phyloP scores from a whole-genome alignment of 92 coral and sea anemone species.

The Heliopora coerulea region DNA sequence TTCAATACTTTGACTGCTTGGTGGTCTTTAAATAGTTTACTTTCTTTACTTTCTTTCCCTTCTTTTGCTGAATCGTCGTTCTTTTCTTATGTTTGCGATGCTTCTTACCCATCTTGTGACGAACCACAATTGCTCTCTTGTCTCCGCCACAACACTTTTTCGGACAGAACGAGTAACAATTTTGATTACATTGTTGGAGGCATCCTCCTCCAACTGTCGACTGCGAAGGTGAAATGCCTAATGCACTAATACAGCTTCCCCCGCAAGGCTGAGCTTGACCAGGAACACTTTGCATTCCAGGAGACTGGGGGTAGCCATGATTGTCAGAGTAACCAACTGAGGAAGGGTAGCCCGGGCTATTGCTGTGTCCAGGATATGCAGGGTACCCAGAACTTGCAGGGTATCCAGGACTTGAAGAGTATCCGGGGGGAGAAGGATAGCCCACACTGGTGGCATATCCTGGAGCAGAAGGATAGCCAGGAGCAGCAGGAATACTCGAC shows the following conservation, averaged over 20 bases:
- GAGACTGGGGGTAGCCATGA: neutral
- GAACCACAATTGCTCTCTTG: conserved; percentile 1
- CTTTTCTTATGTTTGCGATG: neutral
- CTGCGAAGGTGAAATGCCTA: neutral
- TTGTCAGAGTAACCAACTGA: neutral
- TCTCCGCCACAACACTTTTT: conserved; percentile 37
- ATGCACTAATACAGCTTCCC: neutral
- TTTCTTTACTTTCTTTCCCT: neutral
- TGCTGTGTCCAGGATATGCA: conserved; percentile 1
- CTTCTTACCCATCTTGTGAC: conserved; percentile 4
- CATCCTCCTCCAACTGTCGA: conserved; percentile 16
- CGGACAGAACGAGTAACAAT: conserved; percentile 22
- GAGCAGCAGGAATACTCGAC: neutral
- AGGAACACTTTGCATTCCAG: no score
- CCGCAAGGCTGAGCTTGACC: neutral
- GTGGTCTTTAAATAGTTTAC: no score
- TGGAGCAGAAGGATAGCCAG: conserved; percentile 4
- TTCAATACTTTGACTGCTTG: neutral
- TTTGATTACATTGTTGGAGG: conserved; percentile 16
- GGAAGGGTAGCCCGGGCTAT: neutral
- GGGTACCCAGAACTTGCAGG: conserved; percentile 11
- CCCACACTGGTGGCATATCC: conserved; percentile 15
- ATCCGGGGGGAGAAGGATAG: conserved; percentile 1
- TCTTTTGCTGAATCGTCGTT: neutral
- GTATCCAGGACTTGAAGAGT: conserved; percentile 18